Evolutionary conservation across 2,888 invertebrate species (phyloP).

Genomic region (Drymonia ruficornis): DNA sequence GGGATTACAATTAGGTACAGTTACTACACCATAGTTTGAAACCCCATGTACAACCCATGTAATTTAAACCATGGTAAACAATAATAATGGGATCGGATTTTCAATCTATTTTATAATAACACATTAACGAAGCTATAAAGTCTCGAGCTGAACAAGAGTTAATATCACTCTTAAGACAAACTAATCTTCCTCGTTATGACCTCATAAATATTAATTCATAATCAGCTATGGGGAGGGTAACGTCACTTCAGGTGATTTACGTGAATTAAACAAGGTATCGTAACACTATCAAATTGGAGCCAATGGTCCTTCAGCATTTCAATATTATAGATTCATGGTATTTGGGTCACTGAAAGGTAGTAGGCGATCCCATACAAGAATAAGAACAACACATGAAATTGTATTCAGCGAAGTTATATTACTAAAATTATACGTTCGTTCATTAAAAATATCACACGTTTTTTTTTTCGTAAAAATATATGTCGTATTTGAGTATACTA

Average conservation of each 20-base stretch:
- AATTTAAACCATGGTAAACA: conserved; percentile 12
- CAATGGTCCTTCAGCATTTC: not conserved
- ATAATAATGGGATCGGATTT: conserved; percentile 25
- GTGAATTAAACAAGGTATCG: not conserved
- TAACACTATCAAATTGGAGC: not conserved
- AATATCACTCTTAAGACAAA: conserved; percentile 30
- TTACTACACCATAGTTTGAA: conserved; percentile 20
- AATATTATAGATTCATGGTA: not conserved
- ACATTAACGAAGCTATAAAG: conserved; percentile 35
- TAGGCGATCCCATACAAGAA: too few species aligned
- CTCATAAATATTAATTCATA: conserved; percentile 38
- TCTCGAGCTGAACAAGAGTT: conserved; percentile 34
- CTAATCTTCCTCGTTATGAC: conserved; percentile 36
- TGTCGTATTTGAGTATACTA: too few species aligned
- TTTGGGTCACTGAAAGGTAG: not conserved
- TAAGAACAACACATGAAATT: too few species aligned
- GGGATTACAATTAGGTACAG: conserved; percentile 29
- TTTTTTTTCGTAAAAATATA: too few species aligned
- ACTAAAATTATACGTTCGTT: too few species aligned
- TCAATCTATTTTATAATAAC: conserved; percentile 40
- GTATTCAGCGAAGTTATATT: too few species aligned
- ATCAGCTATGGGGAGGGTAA: conserved; percentile 21
- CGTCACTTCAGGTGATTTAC: conserved; percentile 20
- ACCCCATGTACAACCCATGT: conserved; percentile 26
- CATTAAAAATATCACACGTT: too few species aligned